phyloP scores from a whole-genome alignment of 2,888 invertebrate genomes.

The Ramazzottius varieornatus region DNA sequence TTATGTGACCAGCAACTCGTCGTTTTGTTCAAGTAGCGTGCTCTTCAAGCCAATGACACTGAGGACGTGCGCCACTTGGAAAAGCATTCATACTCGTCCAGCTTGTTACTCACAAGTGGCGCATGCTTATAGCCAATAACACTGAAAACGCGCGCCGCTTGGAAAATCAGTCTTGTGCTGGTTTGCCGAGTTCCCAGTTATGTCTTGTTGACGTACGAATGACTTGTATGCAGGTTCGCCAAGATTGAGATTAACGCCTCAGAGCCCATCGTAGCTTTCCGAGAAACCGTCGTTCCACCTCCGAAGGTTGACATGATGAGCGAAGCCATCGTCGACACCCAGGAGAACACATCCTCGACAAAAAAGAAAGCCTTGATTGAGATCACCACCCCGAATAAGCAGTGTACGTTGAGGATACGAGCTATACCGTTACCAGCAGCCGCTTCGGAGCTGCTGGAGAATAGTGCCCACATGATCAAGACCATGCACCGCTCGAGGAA shows the following conservation, averaged over 20 bases:
- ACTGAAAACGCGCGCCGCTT: too few relatives aligned
- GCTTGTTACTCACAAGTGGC: too few relatives aligned
- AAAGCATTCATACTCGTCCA: not conserved
- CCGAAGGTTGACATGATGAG: constrained; percentile 58
- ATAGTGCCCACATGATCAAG: constrained; percentile 41
- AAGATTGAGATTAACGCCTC: constrained; percentile 66
- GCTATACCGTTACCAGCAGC: constrained; percentile 46
- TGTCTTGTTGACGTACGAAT: too few relatives aligned
- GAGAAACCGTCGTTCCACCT: constrained; percentile 63
- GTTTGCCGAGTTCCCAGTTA: too few relatives aligned
- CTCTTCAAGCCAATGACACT: not conserved
- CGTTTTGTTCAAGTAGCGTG: constrained; percentile 3
- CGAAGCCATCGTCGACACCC: constrained; percentile 43
- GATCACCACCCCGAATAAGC: constrained; percentile 40
- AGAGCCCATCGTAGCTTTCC: constrained; percentile 77
- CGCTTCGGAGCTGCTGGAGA: constrained; percentile 42
- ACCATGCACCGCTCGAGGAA: constrained; percentile 26
- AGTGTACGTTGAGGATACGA: constrained; percentile 41
- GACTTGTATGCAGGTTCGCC: constrained; percentile 50
- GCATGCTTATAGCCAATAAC: too few relatives aligned
- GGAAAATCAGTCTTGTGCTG: too few relatives aligned
- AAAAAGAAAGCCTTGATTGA: constrained; percentile 11
- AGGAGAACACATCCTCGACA: not conserved
- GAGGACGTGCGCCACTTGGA: too few relatives aligned
- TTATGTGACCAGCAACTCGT: constrained; percentile 5